Percentiles rank a stretch among this genome's conserved stretches.
These are phyloP conservation scores for Drosophila emarginata DNA, from an alignment of 2,888 invertebrate species.

Conservation along the genomic window DNA sequence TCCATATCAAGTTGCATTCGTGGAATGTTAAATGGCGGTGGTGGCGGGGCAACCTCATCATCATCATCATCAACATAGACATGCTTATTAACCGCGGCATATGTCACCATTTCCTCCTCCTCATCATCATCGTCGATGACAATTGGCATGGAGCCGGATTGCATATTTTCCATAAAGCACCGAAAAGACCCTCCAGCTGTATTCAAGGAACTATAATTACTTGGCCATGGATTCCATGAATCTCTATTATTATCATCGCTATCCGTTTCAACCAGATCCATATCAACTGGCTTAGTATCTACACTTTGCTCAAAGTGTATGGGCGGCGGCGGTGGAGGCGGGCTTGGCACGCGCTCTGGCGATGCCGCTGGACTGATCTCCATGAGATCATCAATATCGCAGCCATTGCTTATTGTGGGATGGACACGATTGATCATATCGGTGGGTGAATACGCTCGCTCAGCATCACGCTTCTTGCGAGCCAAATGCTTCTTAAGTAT, in stretches of 20 bases:
- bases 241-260: conserved; percentile 65
- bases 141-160: conserved; percentile 59
- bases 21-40: conserved; percentile 63
- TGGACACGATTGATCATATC: conserved; percentile 79
- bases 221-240: conserved; percentile 42
- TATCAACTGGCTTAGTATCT: conserved; percentile 79
- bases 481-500: conserved; percentile 80
- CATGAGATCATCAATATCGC: conserved; percentile 71
- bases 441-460: conserved; percentile 82
- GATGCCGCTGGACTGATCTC: conserved; percentile 81
- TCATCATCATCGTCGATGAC: conserved; percentile 58
- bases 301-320: conserved; percentile 32
- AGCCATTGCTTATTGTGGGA: conserved; percentile 44
- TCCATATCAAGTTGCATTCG: conserved; percentile 43
- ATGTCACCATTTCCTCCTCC: conserved; percentile 23
- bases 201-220: conserved; percentile 38
- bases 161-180: conserved; percentile 45
- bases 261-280: conserved; percentile 81
- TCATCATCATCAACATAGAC: conserved; percentile 16
- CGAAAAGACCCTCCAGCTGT: conserved; percentile 53
- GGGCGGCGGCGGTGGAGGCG: conserved; percentile 28
- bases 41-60: conserved; percentile 60
- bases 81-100: not conserved
- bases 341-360: conserved; percentile 70
- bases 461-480: conserved; percentile 80